Evolutionary conservation across 2,797 vertebrate genomes (phyloP).

Genomic region (Protosalanx chinensis): DNA sequence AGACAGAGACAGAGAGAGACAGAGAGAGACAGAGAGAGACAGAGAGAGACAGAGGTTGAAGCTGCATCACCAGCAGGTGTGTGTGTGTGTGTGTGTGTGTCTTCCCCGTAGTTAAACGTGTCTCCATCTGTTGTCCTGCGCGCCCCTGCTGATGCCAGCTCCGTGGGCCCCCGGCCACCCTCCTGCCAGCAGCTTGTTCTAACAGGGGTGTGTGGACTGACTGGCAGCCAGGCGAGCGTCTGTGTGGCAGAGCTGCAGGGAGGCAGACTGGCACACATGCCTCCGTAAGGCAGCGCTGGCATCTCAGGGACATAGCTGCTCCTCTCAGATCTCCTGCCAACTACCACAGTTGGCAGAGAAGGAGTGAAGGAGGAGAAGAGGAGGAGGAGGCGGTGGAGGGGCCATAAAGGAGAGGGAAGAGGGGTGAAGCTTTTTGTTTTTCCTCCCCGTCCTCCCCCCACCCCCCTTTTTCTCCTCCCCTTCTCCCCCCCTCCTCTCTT

Average conservation of each 20-base stretch:
- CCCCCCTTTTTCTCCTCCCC: neutral
- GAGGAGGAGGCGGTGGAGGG: neutral
- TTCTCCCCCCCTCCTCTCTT: neutral
- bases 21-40: neutral
- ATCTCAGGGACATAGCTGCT: neutral
- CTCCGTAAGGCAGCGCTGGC: conserved; percentile 18
- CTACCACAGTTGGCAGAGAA: conserved; percentile 16
- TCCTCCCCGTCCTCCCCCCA: neutral
- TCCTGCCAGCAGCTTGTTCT: too few species aligned
- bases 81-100: too few species aligned
- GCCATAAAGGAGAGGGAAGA: neutral
- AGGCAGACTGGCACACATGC: neutral
- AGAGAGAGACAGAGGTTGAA: too few species aligned
- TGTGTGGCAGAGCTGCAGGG: neutral
- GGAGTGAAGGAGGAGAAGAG: neutral
- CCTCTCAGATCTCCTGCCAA: conserved; percentile 30
- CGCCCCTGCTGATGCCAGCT: too few species aligned
- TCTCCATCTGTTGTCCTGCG: too few species aligned
- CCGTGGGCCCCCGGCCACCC: too few species aligned
- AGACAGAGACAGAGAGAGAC: neutral
- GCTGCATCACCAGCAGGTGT: too few species aligned
- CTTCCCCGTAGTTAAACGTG: too few species aligned
- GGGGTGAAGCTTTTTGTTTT: neutral
- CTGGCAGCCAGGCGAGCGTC: too few species aligned
- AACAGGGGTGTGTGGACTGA: too few species aligned